These are phyloP conservation scores for Microchirus variegatus DNA, from an alignment of 2,797 vertebrate genomes.

Conservation along the genomic window DNA sequence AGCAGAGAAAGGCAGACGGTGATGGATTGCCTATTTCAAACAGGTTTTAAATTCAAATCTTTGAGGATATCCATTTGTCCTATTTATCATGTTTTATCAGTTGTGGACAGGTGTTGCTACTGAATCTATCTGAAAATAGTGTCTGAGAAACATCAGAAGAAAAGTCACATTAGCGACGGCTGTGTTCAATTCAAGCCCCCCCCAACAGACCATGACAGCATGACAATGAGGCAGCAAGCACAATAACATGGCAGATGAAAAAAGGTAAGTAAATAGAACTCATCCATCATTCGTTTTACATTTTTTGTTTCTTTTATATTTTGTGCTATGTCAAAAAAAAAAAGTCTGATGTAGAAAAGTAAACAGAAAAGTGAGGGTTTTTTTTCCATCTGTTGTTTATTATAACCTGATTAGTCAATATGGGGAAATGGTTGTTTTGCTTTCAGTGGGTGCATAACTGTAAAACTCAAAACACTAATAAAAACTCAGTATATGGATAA, in stretches of 20 bases:
- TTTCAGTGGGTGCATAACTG: too few species aligned
- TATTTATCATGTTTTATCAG: conserved; percentile 8
- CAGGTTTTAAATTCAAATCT: conserved; percentile 25
- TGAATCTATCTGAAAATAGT: background rate
- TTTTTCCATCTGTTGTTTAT: background rate
- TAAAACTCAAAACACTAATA: background rate
- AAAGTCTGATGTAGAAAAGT: background rate
- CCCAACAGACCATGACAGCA: background rate
- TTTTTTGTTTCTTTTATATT: too few species aligned
- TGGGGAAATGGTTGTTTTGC: too few species aligned
- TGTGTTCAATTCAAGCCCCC: background rate
- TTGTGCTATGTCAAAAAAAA: too few species aligned
- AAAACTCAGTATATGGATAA: background rate
- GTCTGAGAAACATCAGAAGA: conserved; percentile 5
- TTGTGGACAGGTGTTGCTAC: conserved; percentile 19
- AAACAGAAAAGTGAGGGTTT: background rate
- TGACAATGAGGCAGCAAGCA: background rate
- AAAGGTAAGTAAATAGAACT: background rate
- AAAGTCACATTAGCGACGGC: background rate
- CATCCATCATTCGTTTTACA: too few species aligned
- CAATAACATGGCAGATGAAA: background rate
- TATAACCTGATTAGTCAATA: background rate
- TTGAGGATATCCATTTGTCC: conserved; percentile 23
- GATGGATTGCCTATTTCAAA: conserved; percentile 26
- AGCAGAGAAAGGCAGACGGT: conserved; percentile 18